phyloP scores from a whole-genome alignment of 2,113 vertebrate genomes.

The Macaca mulatta region DNA sequence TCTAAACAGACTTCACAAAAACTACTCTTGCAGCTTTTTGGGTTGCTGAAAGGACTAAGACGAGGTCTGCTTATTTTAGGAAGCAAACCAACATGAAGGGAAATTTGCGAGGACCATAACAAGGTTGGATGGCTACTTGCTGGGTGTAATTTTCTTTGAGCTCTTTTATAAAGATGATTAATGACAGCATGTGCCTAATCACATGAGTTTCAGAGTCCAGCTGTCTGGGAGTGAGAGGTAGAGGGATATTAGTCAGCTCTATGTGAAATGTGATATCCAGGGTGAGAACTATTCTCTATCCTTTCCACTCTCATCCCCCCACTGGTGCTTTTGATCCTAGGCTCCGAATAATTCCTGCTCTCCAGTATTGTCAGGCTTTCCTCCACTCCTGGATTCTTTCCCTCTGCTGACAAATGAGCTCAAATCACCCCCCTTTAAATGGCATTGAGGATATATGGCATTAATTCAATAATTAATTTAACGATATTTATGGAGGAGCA shows the following conservation, averaged over 20 bases:
- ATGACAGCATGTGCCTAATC: conserved; percentile 62
- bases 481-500: not conserved
- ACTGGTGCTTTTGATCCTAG: not conserved
- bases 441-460: not conserved
- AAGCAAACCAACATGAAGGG: not conserved
- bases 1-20: not conserved
- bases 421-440: not conserved
- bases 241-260: conserved; percentile 21
- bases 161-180: conserved; percentile 70
- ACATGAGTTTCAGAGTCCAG: conserved; percentile 36
- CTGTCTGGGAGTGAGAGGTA: conserved; percentile 49
- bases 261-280: conserved; percentile 23
- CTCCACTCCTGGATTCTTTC: not conserved
- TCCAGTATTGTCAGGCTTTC: not conserved
- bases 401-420: not conserved
- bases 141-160: conserved; percentile 21
- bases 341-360: not conserved
- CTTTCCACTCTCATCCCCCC: not conserved
- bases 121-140: not conserved
- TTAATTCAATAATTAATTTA: not conserved
- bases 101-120: not conserved
- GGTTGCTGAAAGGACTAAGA: not conserved
- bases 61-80: not conserved
- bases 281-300: not conserved
- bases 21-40: not conserved